Evolutionary conservation across 2,797 vertebrate species (phyloP).

Genomic region (Heliangelus exortis): DNA sequence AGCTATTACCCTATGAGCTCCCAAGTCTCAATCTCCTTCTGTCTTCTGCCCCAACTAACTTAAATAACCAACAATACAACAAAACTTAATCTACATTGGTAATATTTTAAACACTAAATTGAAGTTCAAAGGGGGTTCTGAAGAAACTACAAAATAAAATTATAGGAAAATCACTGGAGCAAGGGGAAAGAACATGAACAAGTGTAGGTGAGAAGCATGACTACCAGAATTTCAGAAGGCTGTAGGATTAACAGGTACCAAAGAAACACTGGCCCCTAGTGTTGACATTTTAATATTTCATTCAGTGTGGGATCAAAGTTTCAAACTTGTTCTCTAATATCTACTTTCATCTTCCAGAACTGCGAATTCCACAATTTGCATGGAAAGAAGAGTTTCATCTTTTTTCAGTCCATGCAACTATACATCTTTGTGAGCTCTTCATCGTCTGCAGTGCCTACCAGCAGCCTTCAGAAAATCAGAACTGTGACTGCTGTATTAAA

Average conservation of each 20-base stretch:
- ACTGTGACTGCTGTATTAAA: background rate
- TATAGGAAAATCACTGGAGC: background rate
- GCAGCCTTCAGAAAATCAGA: background rate
- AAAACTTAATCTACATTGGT: background rate
- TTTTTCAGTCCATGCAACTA: background rate
- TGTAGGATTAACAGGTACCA: background rate
- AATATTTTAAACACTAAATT: rapidly evolving
- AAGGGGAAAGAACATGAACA: background rate
- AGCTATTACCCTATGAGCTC: too few relatives aligned
- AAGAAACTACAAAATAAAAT: background rate
- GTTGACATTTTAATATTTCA: background rate
- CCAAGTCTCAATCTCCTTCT: background rate
- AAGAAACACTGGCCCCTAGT: slow-evolving; percentile 15
- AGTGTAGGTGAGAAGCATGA: rapidly evolving
- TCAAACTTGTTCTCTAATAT: background rate
- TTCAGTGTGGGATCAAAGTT: rapidly evolving
- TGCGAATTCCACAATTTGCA: background rate
- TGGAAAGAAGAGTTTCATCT: background rate
- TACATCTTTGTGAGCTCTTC: background rate
- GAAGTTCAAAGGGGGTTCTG: background rate
- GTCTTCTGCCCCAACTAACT: background rate
- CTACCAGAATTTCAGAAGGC: background rate
- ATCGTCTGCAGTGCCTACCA: background rate
- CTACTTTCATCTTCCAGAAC: background rate
- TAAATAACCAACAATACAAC: background rate